phyloP scores from a whole-genome alignment of 2,888 invertebrate genomes.

The Pemphredon lugubris region DNA sequence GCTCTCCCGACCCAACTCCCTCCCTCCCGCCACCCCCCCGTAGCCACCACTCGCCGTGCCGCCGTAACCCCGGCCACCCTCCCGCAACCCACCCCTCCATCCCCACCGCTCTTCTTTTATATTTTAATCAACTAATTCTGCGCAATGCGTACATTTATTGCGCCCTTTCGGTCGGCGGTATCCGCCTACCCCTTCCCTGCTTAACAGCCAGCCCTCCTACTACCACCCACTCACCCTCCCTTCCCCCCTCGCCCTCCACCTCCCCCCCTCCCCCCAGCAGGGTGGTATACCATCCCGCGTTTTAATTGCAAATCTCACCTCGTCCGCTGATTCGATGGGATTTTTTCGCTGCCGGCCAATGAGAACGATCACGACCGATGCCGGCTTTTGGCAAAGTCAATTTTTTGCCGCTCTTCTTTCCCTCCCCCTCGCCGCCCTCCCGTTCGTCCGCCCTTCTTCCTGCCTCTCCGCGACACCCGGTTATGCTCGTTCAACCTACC shows the following conservation, averaged over 20 bases:
- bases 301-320: conserved; percentile 78
- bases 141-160: conserved; percentile 80
- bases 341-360: conserved; percentile 77
- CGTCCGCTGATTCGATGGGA: conserved; percentile 79
- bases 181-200: conserved; percentile 59
- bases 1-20: conserved; percentile 48
- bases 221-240: conserved; percentile 58
- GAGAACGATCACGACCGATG: conserved; percentile 75
- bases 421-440: conserved; percentile 40
- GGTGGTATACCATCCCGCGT: conserved; percentile 71
- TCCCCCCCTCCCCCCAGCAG: conserved; percentile 49
- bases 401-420: conserved; percentile 67
- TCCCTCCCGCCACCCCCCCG: conserved; percentile 18
- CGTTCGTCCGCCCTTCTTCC: conserved; percentile 35
- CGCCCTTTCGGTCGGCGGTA: conserved; percentile 71
- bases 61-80: conserved; percentile 50
- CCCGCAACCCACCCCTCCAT: too few relatives aligned
- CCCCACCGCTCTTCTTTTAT: conserved; percentile 78
- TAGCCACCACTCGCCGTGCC: too few relatives aligned
- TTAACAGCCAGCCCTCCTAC: conserved; percentile 49
- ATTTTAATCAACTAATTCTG: conserved; percentile 81
- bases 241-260: conserved; percentile 50
- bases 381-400: conserved; percentile 67
- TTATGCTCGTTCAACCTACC: conserved; percentile 20
- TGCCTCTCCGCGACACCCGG: conserved; percentile 9